Conservation (phyloP, 2,888 invertebrate species). For the Rotaria macrura region DNA sequence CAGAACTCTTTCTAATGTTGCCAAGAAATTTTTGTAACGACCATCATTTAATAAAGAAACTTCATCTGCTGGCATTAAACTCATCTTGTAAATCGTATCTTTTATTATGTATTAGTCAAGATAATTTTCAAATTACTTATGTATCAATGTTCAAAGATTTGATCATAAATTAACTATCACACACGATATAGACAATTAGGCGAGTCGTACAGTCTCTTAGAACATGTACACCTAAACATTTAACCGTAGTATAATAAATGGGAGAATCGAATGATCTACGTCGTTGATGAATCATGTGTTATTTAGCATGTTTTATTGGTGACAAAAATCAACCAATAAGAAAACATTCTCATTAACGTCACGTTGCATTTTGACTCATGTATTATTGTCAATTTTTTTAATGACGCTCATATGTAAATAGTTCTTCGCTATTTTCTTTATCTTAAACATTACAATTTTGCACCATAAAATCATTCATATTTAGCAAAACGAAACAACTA, state of each 20-base stretch:
- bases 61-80: slow-evolving; percentile 28
- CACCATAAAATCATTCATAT: too few species aligned
- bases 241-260: neutral
- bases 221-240: neutral
- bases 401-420: neutral
- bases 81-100: neutral
- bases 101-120: too few species aligned
- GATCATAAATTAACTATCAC: neutral
- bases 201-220: neutral
- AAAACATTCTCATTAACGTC: neutral
- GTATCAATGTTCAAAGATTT: too few species aligned
- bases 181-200: neutral
- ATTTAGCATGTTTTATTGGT: neutral
- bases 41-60: slow-evolving; percentile 22
- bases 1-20: slow-evolving; percentile 26
- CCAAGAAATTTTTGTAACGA: slow-evolving; percentile 30
- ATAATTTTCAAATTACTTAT: too few species aligned
- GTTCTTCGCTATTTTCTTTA: neutral
- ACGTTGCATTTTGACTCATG: neutral
- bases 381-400: neutral
- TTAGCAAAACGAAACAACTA: too few species aligned
- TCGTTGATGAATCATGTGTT: neutral
- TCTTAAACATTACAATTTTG: neutral
- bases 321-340: neutral
- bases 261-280: neutral